Base-by-base conservation (phyloP, 1,140 invertebrate genomes). In the Mycetomoellerius zeteki region DNA sequence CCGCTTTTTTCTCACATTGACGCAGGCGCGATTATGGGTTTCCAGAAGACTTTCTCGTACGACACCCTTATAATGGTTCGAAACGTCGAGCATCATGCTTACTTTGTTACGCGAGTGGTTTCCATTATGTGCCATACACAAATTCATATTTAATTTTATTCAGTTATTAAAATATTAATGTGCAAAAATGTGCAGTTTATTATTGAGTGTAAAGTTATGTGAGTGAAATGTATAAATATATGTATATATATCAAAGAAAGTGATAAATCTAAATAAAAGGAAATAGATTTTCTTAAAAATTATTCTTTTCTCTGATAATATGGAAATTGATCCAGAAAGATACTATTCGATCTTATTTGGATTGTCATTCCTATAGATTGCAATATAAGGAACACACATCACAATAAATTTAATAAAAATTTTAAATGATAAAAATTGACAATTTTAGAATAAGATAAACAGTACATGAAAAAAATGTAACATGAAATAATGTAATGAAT, bases 171-270 rank as follows among this genome's bases (percentile, higher is more conserved):
- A 60, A 56, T 14, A 33, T 21, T 21, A 33, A 56, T 54, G 2
- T 75, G 30, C 6, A 77, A 62, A 65, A 67, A 67, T 67, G 33
- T 67, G 8, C 21, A 6, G 7, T 77, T 24, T 77, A n/a, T n/a
- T 24, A 19, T 43, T 10, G 5, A 73, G 19, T n/a, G 6, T 21
- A 60, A 19, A 24, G 7, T 16, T 75, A 37, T 1, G n/a, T 76
- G n/a, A 76, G n/a, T 60, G 8, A 60, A 76, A 60, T 58, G 37
- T 76, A 24, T 76, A 37, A 58, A 75, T 8, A 75, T 8, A 37
- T 54, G n/a, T 12, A n/a, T 30, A 37, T 27, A 58, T 75, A 14
- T n/a, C 0, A 27, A 24, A 33, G 0, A 6, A 21, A 24, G 16
- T 58, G 19, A 58, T 72, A 72, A 72, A 72, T 76, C 4, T 6